phyloP scores from a whole-genome alignment of 2,888 invertebrate species.

The Leptinotarsa peninsularis region DNA sequence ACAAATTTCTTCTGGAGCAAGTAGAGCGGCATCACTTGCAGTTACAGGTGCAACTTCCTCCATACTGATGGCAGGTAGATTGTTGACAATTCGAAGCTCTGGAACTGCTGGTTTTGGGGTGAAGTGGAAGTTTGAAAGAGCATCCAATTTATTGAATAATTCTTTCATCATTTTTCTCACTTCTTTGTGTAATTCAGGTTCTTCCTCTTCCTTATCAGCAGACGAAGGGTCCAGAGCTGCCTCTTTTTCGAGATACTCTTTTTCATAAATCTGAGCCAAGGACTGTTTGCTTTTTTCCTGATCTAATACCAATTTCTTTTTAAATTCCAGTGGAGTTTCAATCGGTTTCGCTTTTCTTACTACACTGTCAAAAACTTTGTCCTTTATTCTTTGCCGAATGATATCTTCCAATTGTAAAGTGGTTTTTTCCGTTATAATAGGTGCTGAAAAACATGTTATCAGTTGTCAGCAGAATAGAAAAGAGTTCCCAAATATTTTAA shows the following conservation, averaged over 20 bases:
- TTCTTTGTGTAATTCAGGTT: conserved; percentile 82
- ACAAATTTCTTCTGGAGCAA: conserved; percentile 94
- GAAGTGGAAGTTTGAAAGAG: conserved; percentile 93
- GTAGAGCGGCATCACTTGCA: conserved; percentile 83
- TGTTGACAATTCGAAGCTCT: conserved; percentile 90
- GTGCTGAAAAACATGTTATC: conserved; percentile 69
- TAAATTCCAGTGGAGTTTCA: conserved; percentile 85
- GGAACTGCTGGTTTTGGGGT: conserved; percentile 89
- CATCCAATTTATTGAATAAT: conserved; percentile 89
- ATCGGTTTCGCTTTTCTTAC: conserved; percentile 86
- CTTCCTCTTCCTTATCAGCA: conserved; percentile 72
- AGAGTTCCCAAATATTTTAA: too few relatives aligned
- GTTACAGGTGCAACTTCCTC: conserved; percentile 96
- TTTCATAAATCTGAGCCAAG: conserved; percentile 93
- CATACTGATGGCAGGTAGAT: conserved; percentile 90
- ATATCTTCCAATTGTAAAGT: conserved; percentile 89
- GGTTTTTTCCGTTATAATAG: conserved; percentile 92
- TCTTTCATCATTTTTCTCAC: conserved; percentile 80
- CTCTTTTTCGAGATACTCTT: conserved; percentile 80
- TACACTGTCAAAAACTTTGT: conserved; percentile 95
- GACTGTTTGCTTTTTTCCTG: conserved; percentile 95
- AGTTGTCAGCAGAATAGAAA: too few relatives aligned
- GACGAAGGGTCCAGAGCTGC: conserved; percentile 69
- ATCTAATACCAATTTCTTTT: conserved; percentile 88
- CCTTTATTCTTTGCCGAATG: conserved; percentile 91